phyloP scores from a whole-genome alignment of 2,888 invertebrate genomes.

The Cryptops parisi region DNA sequence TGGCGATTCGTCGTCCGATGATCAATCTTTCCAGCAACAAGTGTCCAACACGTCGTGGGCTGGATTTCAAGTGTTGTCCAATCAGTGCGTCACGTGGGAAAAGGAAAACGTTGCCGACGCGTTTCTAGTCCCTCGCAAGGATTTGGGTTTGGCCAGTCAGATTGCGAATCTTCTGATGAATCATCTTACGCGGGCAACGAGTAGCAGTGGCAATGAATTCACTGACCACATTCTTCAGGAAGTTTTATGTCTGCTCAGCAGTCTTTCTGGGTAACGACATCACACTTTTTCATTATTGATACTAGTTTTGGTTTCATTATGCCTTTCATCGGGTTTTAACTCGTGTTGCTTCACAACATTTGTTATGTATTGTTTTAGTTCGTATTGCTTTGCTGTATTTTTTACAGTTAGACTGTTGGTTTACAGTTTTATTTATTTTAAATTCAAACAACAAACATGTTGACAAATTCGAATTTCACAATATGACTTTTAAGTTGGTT shows the following conservation, averaged over 20 bases:
- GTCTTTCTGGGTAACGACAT: constrained; percentile 25
- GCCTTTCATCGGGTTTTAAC: too few relatives aligned
- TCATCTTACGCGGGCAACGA: constrained; percentile 32
- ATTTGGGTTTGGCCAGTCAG: constrained; percentile 31
- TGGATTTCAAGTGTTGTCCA: constrained; percentile 33
- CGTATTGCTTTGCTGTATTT: too few relatives aligned
- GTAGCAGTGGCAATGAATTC: constrained; percentile 30
- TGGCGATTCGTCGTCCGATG: constrained; percentile 23
- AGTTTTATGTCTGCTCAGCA: constrained; percentile 30
- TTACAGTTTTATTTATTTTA: too few relatives aligned
- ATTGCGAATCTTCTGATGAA: constrained; percentile 32
- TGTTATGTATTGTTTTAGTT: too few relatives aligned
- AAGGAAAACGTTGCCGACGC: constrained; percentile 28
- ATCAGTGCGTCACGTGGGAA: constrained; percentile 33
- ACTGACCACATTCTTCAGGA: constrained; percentile 33
- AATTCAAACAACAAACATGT: too few relatives aligned
- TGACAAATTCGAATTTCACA: too few relatives aligned
- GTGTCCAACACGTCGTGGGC: constrained; percentile 34
- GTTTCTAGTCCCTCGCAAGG: constrained; percentile 24
- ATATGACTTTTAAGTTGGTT: too few relatives aligned
- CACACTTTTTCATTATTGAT: too few relatives aligned
- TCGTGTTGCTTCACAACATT: too few relatives aligned
- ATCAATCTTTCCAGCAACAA: constrained; percentile 27
- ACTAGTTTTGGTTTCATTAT: too few relatives aligned
- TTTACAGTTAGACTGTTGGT: too few relatives aligned